Conservation (phyloP, 2,113 vertebrate genomes). For the Hippoglossus stenolepis region DNA sequence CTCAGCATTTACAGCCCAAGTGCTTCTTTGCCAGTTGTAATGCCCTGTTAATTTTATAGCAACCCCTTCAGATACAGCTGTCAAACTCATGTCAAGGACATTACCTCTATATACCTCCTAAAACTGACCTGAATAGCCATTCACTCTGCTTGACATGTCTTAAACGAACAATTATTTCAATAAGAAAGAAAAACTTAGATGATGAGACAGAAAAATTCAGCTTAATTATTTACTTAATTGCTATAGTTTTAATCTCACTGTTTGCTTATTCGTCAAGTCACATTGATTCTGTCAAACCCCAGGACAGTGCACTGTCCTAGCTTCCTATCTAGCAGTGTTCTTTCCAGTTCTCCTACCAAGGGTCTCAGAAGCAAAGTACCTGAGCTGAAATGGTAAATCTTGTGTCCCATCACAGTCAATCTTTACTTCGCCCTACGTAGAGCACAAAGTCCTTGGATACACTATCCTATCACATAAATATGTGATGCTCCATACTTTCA, state of each 20-base stretch:
- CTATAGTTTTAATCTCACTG: no score
- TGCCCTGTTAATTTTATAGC: slow-evolving; percentile 26
- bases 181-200: no score
- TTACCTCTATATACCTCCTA: slow-evolving; percentile 1
- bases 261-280: slow-evolving; percentile 60
- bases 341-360: slow-evolving; percentile 6
- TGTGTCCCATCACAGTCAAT: no score
- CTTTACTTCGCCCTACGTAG: slow-evolving; percentile 7
- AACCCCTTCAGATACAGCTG: slow-evolving; percentile 13
- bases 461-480: no score
- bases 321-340: slow-evolving; percentile 50
- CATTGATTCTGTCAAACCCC: slow-evolving; percentile 46
- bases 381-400: no score
- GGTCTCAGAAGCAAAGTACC: no score
- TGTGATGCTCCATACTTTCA: no score
- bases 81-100: slow-evolving; percentile 11
- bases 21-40: slow-evolving; percentile 27
- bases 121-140: background rate
- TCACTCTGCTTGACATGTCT: slow-evolving; percentile 20
- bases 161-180: background rate
- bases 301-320: slow-evolving; percentile 40
- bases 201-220: no score
- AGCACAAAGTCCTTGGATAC: background rate
- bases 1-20: slow-evolving; percentile 16
- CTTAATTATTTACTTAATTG: no score